Base-by-base conservation (phyloP, 2,888 invertebrate species). In the Hipparchia sbordonii region DNA sequence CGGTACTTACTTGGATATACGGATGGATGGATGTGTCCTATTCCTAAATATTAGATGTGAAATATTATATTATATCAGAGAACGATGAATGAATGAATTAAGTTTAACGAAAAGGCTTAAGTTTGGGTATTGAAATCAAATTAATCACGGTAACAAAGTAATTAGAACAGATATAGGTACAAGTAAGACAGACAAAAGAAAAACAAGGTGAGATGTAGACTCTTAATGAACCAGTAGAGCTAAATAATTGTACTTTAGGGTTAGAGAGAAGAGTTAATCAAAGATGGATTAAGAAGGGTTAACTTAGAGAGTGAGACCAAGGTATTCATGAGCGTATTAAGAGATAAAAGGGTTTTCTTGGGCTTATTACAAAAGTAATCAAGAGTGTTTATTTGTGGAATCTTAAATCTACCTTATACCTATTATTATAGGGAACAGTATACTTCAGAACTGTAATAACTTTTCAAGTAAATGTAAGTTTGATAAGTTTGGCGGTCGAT, bases 221-320 rank as follows among this genome's bases (percentile, higher is more conserved):
- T 13, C 13, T 8, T 59, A 54, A 62, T 62, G 39, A 56, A 54
- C 39, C 9, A 56, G n/a, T 70, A 46, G 23, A 54, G 45, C 67
- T 70, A 70, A 70, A 52, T 52, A 70, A 52, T 52, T 70, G 61
- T 85, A 84, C 78, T 72, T 56, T 72, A 72, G 74, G 78, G 82
- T 82, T 81, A 82, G 83, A 81, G 83, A 81, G 33, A 33, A 52
- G 81, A 80, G 85, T 88, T 90, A 89, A 90, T 90, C 90, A 91
- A 86, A 84, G 80, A 80, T 79, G 89, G 88, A 88, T 90, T 89
- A 89, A 82, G 80, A 81, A 76, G 78, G 77, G 74, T 76, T 77
- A 77, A 70, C 70, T 68, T 68, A 71, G 63, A 73, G 70, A 71
- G 62, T 66, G 75, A 71, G 66, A 70, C 76, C 76, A 71, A 51